phyloP scores from a whole-genome alignment of 2,797 vertebrate species.

The Graptemys geographica region DNA sequence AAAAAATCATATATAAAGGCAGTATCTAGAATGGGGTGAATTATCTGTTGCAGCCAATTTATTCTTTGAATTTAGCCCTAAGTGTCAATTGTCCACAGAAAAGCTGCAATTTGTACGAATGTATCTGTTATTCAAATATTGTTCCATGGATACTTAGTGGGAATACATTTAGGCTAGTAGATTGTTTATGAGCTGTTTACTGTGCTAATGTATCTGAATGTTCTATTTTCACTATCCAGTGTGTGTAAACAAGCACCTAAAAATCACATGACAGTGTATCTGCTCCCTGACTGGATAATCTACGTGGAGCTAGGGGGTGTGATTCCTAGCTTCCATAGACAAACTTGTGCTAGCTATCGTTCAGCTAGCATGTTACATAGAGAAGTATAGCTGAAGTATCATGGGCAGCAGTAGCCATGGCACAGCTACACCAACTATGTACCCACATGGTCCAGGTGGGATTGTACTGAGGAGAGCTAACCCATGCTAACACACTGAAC shows the following conservation, averaged over 20 bases:
- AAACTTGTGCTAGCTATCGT: background rate
- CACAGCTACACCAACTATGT: background rate
- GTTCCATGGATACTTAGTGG: background rate
- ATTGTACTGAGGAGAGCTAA: background rate
- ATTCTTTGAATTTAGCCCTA: background rate
- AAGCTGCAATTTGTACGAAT: background rate
- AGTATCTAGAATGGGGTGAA: background rate
- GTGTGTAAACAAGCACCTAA: background rate
- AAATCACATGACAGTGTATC: background rate
- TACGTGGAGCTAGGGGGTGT: background rate
- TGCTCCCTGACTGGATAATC: background rate
- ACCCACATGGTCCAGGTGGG: background rate
- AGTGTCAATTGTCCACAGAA: background rate
- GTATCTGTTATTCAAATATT: background rate
- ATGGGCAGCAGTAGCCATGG: background rate
- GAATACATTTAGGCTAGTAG: background rate
- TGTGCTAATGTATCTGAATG: background rate
- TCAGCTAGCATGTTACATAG: background rate
- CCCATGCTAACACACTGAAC: background rate
- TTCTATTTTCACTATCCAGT: background rate
- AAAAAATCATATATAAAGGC: background rate
- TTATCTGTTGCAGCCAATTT: background rate
- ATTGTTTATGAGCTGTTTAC: background rate
- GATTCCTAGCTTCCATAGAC: background rate
- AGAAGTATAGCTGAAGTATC: background rate